Base-by-base conservation (phyloP, 2,113 vertebrate genomes). In the Pholis gunnellus region DNA sequence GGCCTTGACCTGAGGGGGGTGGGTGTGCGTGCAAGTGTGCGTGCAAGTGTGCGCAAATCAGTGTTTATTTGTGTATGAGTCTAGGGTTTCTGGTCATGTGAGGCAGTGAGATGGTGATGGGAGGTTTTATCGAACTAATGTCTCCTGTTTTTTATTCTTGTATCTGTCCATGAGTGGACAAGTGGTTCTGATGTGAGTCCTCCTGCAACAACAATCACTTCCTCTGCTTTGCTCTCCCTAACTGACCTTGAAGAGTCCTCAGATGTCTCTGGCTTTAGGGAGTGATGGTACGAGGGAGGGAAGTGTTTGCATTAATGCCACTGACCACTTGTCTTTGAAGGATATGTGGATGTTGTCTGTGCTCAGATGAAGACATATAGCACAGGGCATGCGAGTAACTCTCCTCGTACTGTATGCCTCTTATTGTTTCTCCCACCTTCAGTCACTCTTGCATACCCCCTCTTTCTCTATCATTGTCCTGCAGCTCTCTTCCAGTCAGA, bases 231-330 rank as follows among this genome's bases (percentile, higher is more conserved):
- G 15, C 72, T 83, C 85, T 88, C 83, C 83, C 64, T 11, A 70
- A 22, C 36, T 93, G 93, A 94, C 94, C 94, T 94, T 93, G 88
- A 93, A 46, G 80, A 93, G 91, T 88, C 88, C 88, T 91, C 85
- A 70, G 75, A 81, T 57, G 64, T 86, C 66, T 75, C 61, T 54
- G 78, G 63, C 83, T 81, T 72, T 40, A 44, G 75, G 75, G 72
- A 84, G 48, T n/a, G 72, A 84, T 88, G 36, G 38, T 74, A 31
- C 34, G 5, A 86, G 52, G 44, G 67, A 84, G 82, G 50, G 66
- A 71, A 78, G 25, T 66, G 85, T 86, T 88, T 69, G 78, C 80
- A 79, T 91, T 80, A 78, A 88, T 89, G 89, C 86, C 79, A 78
- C 46, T 79, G 83, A 74, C 79, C 63, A 61, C 59, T 68, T 69